These are phyloP conservation scores for Puntigrus tetrazona DNA, from an alignment of 2,113 vertebrate genomes.

Conservation along the genomic window DNA sequence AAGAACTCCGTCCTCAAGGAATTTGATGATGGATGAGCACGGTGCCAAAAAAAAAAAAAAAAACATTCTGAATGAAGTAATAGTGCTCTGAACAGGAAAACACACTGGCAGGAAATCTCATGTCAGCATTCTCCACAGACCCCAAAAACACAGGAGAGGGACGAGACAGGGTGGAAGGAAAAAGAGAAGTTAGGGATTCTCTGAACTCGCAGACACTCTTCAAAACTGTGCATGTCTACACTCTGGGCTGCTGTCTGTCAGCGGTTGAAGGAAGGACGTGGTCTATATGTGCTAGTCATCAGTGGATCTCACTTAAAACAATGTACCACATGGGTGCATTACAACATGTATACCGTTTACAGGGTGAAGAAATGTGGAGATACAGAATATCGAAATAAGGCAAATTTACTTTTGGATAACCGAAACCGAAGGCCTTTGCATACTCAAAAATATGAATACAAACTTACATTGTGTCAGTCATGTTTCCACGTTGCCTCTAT, in stretches of 20 bases:
- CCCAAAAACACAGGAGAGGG: slow-evolving; percentile 43
- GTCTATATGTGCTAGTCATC: slow-evolving; percentile 62
- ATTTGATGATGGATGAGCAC: slow-evolving; percentile 65
- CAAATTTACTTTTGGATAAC: too few species aligned
- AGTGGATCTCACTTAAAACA: slow-evolving; percentile 61
- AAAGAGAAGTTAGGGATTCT: slow-evolving; percentile 42
- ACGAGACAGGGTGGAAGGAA: slow-evolving; percentile 31
- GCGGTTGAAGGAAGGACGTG: slow-evolving; percentile 46
- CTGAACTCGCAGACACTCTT: slow-evolving; percentile 14
- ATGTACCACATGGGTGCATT: slow-evolving; percentile 5
- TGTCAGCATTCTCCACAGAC: slow-evolving; percentile 63
- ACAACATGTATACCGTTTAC: not conserved
- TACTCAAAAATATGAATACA: too few species aligned
- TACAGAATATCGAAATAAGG: slow-evolving; percentile 32
- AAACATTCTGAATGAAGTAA: slow-evolving; percentile 64
- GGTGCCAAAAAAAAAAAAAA: slow-evolving; percentile 45
- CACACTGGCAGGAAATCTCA: slow-evolving; percentile 63
- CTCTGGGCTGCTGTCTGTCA: slow-evolving; percentile 11
- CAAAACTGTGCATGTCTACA: slow-evolving; percentile 8
- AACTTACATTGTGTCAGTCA: too few species aligned
- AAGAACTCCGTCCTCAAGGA: slow-evolving; percentile 58
- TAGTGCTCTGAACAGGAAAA: slow-evolving; percentile 61
- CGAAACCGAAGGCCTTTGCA: too few species aligned
- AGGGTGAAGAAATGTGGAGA: slow-evolving; percentile 3
- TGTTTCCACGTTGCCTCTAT: too few species aligned